Base-by-base conservation (phyloP, 2,113 vertebrate genomes). In the Tragulus kanchil region DNA sequence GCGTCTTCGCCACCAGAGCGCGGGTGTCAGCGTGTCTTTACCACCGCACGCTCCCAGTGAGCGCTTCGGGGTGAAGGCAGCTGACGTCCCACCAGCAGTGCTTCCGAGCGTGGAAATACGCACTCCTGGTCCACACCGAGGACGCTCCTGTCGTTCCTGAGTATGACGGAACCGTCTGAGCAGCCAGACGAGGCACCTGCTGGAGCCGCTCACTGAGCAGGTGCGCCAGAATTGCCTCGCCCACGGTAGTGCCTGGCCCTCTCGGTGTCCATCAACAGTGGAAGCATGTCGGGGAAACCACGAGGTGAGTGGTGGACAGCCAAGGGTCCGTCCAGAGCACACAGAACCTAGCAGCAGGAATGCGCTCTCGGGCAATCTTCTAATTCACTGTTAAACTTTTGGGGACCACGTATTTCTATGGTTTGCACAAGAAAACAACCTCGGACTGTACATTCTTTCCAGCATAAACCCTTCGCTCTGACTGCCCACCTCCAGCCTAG, bases 131-230 rank as follows among this genome's bases (percentile, higher is more conserved):
- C 8, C 8, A 58, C 5, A 59, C 48, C 16, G 9, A 13, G 56
- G 78, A 81, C 7, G 8, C 25, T 7, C 13, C 0, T 2, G 7
- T 14, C 21, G 3, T 17, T 21, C 0, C 4, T 2, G 15, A 25
- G 36, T 0, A 2, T 26, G 8, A 26, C 0, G n/a, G 23, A 7
- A 48, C 15, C 10, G 7, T 73, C 2, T 28, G 61, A 21, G 84
- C 15, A 48, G 71, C 28, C 17, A 1, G 3, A 16, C 25, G 83
- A 3, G 19, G 50, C 9, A 10, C 3, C 36, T 2, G 56, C 36
- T 28, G 31, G 19, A 6, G n/a, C 15, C 6, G 7, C 67, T 36
- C 48, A 11, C 7, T 8, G 1, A 25, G 71, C 73, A 56, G 50
- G 17, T 14, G 0, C 25, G 26, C 62, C 28, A 64, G 65, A 48